Base-by-base conservation (phyloP, 2,888 invertebrate species). In the Seladonia tumulorum region DNA sequence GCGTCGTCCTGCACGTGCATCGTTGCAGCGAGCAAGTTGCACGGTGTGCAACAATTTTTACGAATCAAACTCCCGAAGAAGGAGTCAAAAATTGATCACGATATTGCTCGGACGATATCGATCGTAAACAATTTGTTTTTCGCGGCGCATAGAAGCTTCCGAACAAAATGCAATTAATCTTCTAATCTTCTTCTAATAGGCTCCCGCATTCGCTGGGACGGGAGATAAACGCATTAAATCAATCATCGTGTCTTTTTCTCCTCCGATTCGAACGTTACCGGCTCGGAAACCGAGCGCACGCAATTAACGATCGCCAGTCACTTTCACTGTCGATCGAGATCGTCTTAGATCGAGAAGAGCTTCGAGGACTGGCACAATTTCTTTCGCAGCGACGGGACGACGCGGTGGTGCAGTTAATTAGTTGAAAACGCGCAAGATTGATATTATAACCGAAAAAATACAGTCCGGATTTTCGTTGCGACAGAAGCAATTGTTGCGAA, bases 301-400 rank as follows among this genome's bases (percentile, higher is more conserved):
- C 70, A 74, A 82, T 82, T 82, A 82, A n/a, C 53, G 39, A 79
- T 49, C 71, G 39, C 35, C 49, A 60, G 60, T 45, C 66, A 66
- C 83, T 83, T 83, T 83, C 83, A 83, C 80, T 57, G 25, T 75
- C 79, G 70, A 79, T 82, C 49, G 35, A 83, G 47, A 68, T 68
- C 42, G 29, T 39, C 39, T 39, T n/a, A 57, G 57, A 68, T 68
- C 22, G 18, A 22, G 22, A 53, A 53, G 49, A 22, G 18, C 49
- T 18, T 22, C 68, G 35, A 68, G 39, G 8, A 68, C 39, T 66
- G 39, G 35, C 10, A 39, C 68, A 39, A 22, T 68, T 68, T 39
- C 39, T 35, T 68, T 39, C 68, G 3, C 8, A 68, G 22, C 60
- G 47, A 29, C 35, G 5, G 2, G 22, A 35, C 12, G 22, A 35